A percentile compares a stretch with the other conserved stretches of the same genome.
These are phyloP conservation scores for Hypanus sabinus DNA, from an alignment of 2,113 vertebrate species.

Conservation along the genomic window DNA sequence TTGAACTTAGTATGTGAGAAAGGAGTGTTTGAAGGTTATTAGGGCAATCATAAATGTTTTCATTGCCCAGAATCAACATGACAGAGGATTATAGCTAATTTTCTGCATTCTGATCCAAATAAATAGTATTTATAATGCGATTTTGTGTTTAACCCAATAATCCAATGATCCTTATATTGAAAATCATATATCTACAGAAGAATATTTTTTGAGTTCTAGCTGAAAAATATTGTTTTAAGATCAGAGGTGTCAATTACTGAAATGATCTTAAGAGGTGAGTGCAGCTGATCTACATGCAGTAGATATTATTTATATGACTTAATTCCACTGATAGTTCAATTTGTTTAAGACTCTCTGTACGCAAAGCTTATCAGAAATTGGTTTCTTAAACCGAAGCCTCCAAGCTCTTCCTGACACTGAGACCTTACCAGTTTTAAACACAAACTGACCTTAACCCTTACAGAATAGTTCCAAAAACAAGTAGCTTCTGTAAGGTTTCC, in stretches of 20 bases:
- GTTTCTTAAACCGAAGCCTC: neutral
- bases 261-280: neutral
- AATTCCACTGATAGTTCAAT: constrained; percentile 11
- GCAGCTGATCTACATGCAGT: neutral
- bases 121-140: neutral
- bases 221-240: neutral
- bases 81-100: neutral
- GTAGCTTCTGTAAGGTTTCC: neutral
- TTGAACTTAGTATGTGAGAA: neutral
- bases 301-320: constrained; percentile 28
- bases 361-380: constrained; percentile 16
- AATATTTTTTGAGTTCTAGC: neutral
- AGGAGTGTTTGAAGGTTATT: neutral
- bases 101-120: neutral
- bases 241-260: neutral
- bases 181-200: neutral
- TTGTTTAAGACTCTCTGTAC: constrained; percentile 5
- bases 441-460: neutral
- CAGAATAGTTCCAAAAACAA: constrained; percentile 18
- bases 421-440: neutral
- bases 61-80: neutral
- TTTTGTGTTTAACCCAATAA: neutral
- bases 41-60: neutral
- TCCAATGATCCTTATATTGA: neutral
- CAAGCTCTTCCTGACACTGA: neutral